Percentiles rank a stretch among this genome's conserved stretches.
Conservation (phyloP, 2,888 invertebrate genomes). For the Sphaerolaimus hirsutus region DNA sequence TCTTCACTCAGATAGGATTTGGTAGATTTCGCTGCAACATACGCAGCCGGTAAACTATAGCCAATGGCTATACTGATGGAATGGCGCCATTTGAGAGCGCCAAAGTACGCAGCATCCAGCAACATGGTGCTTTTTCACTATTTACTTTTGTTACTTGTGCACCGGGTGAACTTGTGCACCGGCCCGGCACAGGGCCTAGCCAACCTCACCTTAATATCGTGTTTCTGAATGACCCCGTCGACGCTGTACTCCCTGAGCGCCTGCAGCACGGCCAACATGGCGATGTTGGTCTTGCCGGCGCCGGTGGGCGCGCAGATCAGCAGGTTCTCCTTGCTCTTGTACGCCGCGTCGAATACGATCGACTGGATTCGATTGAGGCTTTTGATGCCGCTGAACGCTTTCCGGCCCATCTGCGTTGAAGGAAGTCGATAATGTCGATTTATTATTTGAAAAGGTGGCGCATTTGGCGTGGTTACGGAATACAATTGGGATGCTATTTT, state of each 20-base stretch:
- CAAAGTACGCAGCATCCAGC: no score
- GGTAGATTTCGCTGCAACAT: no score
- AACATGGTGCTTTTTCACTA: no score
- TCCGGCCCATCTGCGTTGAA: constrained; percentile 54
- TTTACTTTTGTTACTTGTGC: no score
- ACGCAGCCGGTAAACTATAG: no score
- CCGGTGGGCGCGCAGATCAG: constrained; percentile 95
- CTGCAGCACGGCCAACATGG: constrained; percentile 67
- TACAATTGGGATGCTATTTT: no score
- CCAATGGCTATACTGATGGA: no score
- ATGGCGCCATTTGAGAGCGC: no score
- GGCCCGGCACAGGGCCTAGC: no score
- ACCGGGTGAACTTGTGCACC: no score
- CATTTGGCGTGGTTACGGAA: no score
- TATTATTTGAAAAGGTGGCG: not conserved
- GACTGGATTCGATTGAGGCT: constrained; percentile 78
- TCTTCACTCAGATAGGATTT: no score
- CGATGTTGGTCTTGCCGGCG: constrained; percentile 95
- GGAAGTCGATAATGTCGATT: not conserved
- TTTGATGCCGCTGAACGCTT: constrained; percentile 64
- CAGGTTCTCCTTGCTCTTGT: constrained; percentile 82
- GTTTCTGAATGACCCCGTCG: constrained; percentile 49
- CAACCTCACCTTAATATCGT: constrained; percentile 74
- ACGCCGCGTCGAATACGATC: constrained; percentile 77
- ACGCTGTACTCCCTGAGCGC: constrained; percentile 60